These are phyloP conservation scores for Echiichthys vipera DNA, from an alignment of 2,797 vertebrate genomes.

Conservation along the genomic window DNA sequence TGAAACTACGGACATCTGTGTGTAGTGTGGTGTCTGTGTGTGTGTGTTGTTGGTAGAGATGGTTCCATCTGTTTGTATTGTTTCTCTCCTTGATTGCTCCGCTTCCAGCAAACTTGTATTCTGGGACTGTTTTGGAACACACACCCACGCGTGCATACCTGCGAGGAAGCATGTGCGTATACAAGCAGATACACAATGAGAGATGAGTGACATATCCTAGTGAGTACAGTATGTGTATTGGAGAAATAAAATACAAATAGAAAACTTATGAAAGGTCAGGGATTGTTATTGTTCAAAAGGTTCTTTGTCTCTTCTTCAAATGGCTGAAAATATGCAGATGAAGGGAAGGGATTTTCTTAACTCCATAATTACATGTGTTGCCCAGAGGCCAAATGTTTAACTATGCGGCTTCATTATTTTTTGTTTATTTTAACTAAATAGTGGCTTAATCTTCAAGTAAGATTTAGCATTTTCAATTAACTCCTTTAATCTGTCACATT, in stretches of 20 bases:
- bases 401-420: constrained; percentile 8
- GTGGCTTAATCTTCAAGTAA: constrained; percentile 24
- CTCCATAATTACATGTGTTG: constrained; percentile 16
- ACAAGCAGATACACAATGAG: constrained; percentile 26
- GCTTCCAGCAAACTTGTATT: constrained; percentile 69
- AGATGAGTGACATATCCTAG: constrained; percentile 54
- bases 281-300: constrained; percentile 47
- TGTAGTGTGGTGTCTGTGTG: constrained; percentile 41
- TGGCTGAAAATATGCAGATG: constrained; percentile 18
- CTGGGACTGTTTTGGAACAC: constrained; percentile 47
- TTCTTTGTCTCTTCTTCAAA: constrained; percentile 33
- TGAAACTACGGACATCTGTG: constrained; percentile 71
- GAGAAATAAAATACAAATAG: constrained; percentile 33
- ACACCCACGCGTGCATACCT: constrained; percentile 61
- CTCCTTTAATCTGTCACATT: constrained; percentile 1
- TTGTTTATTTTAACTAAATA: constrained; percentile 13
- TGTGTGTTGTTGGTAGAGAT: constrained; percentile 50
- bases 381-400: constrained; percentile 27
- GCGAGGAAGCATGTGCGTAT: constrained; percentile 27
- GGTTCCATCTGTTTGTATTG: constrained; percentile 78
- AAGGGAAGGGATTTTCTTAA: constrained; percentile 34
- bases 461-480: neutral
- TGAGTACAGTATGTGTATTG: constrained; percentile 53
- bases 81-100: constrained; percentile 65
- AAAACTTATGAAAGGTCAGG: constrained; percentile 37